Evolutionary conservation across 2,888 invertebrate species (phyloP).

Genomic region (Eilema caniola): DNA sequence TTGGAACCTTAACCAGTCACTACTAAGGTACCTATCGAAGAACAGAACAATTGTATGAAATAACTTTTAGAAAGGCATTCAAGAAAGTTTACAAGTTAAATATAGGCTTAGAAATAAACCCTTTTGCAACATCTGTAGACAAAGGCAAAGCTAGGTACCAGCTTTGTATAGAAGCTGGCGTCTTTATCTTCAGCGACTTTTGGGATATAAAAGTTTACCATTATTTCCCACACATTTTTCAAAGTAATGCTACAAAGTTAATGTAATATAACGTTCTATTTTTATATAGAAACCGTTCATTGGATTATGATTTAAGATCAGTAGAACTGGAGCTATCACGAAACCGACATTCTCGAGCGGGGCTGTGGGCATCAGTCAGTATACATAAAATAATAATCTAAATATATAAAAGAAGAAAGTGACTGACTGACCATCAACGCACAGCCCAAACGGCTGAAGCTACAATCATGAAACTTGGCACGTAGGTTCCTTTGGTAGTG

Average conservation of each 20-base stretch:
- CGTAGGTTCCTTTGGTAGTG: too few species aligned
- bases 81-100: constrained; percentile 23
- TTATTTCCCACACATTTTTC: neutral
- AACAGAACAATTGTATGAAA: constrained; percentile 26
- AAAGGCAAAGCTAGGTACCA: too few species aligned
- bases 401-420: neutral
- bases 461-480: too few species aligned
- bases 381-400: too few species aligned
- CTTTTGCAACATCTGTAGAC: constrained; percentile 7
- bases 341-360: too few species aligned
- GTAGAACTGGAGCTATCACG: too few species aligned
- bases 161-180: neutral
- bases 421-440: too few species aligned
- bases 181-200: constrained; percentile 6
- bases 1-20: too few species aligned
- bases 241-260: neutral
- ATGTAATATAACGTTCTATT: neutral
- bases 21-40: too few species aligned
- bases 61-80: constrained; percentile 27
- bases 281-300: neutral
- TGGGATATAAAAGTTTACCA: neutral
- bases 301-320: neutral
- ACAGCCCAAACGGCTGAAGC: too few species aligned
- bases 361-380: too few species aligned
- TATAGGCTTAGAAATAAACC: constrained; percentile 7